phyloP scores from a whole-genome alignment of 2,888 invertebrate genomes.

The Cryptocephalus moraei region DNA sequence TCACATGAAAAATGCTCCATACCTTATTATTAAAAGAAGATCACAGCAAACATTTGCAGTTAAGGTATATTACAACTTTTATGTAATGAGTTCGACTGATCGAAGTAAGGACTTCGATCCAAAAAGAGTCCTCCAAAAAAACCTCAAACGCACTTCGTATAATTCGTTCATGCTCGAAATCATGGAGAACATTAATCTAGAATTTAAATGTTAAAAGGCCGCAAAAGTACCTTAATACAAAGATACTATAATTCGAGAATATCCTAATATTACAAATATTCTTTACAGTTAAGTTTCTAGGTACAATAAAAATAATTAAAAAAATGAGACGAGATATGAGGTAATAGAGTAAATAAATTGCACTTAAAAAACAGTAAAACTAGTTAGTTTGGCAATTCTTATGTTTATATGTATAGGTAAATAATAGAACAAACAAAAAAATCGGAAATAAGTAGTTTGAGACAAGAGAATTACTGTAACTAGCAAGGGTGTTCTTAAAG shows the following conservation, averaged over 20 bases:
- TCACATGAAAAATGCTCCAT: no score
- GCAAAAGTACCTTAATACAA: constrained; percentile 19
- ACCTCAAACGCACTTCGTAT: no score
- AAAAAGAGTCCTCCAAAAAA: no score
- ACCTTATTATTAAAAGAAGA: no score
- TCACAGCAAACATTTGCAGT: no score
- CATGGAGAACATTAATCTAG: no score
- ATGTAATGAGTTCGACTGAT: no score
- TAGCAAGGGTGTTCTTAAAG: background rate
- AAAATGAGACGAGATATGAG: constrained; percentile 32
- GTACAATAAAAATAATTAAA: constrained; percentile 12
- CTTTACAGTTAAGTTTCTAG: constrained; percentile 17
- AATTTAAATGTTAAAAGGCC: constrained; percentile 23
- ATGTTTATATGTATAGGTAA: constrained; percentile 8
- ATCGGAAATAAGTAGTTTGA: constrained; percentile 1
- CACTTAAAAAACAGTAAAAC: constrained; percentile 29
- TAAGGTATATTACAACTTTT: no score
- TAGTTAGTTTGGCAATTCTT: constrained; percentile 34
- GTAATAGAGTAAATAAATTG: constrained; percentile 36
- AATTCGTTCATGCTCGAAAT: no score
- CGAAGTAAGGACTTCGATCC: no score
- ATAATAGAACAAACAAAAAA: background rate
- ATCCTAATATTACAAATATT: constrained; percentile 19
- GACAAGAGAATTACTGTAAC: constrained; percentile 4
- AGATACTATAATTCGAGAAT: constrained; percentile 23